A percentile compares a stretch with the other conserved stretches of the same genome.
phyloP scores from a whole-genome alignment of 1,140 invertebrate genomes.

The Pseudachorutes palmiensis region DNA sequence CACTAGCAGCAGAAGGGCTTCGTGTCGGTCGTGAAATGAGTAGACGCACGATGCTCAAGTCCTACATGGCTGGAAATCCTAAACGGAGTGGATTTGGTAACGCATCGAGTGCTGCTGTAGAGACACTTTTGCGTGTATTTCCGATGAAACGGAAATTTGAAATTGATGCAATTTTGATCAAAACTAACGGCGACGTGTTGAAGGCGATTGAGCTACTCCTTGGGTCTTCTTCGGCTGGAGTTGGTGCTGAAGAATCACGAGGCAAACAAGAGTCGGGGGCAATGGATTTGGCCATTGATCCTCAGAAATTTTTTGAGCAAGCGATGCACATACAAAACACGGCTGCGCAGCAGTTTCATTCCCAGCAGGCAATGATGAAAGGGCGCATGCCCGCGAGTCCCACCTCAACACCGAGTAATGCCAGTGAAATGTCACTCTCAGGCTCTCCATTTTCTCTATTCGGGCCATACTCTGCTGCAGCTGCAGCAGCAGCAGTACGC shows the following conservation, averaged over 20 bases:
- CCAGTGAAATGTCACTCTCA: not conserved
- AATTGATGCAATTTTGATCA: slow-evolving; percentile 67
- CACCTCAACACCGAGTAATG: not conserved
- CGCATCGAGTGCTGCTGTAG: slow-evolving; percentile 44
- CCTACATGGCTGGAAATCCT: not conserved
- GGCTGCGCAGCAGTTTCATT: not conserved
- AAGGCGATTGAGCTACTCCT: slow-evolving; percentile 77
- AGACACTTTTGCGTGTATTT: slow-evolving; percentile 70
- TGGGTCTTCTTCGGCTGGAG: not conserved
- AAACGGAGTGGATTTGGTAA: not conserved
- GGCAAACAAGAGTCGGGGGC: slow-evolving; percentile 8
- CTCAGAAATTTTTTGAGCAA: slow-evolving; percentile 32
- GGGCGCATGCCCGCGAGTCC: not conserved
- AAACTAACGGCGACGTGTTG: slow-evolving; percentile 70
- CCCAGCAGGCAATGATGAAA: not conserved
- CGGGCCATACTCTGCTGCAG: slow-evolving; percentile 33
- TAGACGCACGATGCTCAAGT: slow-evolving; percentile 23
- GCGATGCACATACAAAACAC: slow-evolving; percentile 8
- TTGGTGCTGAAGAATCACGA: not conserved
- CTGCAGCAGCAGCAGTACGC: slow-evolving; percentile 31
- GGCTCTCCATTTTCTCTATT: slow-evolving; percentile 35
- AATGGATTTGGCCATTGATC: slow-evolving; percentile 31
- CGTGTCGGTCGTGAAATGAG: slow-evolving; percentile 31
- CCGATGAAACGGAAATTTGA: slow-evolving; percentile 71
- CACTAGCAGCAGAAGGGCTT: slow-evolving; percentile 31